These are phyloP conservation scores for Brachionus asplanchnoidis DNA, from an alignment of 1,140 invertebrate species.

Conservation along the genomic window DNA sequence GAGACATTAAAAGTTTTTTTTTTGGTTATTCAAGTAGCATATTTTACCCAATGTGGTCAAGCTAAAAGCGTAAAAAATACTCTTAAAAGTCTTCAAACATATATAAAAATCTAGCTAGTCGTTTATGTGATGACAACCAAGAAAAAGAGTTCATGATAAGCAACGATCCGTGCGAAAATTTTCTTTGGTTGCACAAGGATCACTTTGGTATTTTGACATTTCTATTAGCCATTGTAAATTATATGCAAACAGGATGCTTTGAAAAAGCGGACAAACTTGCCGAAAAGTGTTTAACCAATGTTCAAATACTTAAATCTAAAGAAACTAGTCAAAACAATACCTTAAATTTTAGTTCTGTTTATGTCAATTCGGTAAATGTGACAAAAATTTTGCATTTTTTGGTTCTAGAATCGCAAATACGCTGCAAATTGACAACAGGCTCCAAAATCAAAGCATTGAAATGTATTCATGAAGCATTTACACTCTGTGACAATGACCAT, in stretches of 20 bases:
- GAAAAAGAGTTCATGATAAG: background rate
- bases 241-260: slow-evolving; percentile 16
- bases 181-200: slow-evolving; percentile 37
- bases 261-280: slow-evolving; percentile 12
- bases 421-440: background rate
- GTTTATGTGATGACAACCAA: background rate
- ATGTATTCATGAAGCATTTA: background rate
- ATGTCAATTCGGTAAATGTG: background rate
- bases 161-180: slow-evolving; percentile 11
- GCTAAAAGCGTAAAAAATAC: slow-evolving; percentile 31
- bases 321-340: background rate
- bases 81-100: slow-evolving; percentile 11
- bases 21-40: slow-evolving; percentile 26
- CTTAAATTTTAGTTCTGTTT: background rate
- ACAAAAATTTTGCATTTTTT: background rate
- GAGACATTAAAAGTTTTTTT: slow-evolving; percentile 34
- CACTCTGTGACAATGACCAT: background rate
- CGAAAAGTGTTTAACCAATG: background rate
- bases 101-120: background rate
- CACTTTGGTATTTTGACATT: slow-evolving; percentile 18
- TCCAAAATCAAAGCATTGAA: background rate
- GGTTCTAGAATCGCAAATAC: background rate
- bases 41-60: slow-evolving; percentile 32
- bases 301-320: slow-evolving; percentile 12
- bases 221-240: background rate